phyloP scores from a whole-genome alignment of 2,113 vertebrate species.

The Gila orcuttii region DNA sequence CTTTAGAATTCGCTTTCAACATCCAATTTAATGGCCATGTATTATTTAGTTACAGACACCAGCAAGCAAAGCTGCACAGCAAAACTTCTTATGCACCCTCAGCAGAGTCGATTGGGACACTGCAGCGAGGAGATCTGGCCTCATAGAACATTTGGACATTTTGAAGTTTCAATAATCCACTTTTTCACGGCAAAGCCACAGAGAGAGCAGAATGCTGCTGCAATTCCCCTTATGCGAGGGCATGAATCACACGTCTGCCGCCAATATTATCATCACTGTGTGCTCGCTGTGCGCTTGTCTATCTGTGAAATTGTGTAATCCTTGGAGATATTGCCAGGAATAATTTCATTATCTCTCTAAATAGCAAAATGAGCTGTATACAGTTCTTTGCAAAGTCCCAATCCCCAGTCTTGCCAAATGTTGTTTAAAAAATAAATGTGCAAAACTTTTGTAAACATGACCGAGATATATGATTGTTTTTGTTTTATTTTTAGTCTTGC shows the following conservation, averaged over 20 bases:
- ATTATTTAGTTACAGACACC: slow-evolving; percentile 30
- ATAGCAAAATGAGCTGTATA: slow-evolving; percentile 57
- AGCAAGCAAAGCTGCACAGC: not conserved
- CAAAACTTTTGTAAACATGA: slow-evolving; percentile 46
- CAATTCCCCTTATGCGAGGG: slow-evolving; percentile 39
- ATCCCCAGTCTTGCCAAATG: slow-evolving; percentile 44
- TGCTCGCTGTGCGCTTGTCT: slow-evolving; percentile 55
- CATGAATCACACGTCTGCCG: slow-evolving; percentile 56
- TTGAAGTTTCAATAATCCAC: slow-evolving; percentile 53
- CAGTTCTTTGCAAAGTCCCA: slow-evolving; percentile 38
- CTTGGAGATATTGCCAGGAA: slow-evolving; percentile 56
- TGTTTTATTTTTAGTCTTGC: not conserved
- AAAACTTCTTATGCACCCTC: not conserved
- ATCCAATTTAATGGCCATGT: slow-evolving; percentile 12
- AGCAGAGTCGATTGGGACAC: not conserved
- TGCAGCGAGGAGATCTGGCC: slow-evolving; percentile 27
- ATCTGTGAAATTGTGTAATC: slow-evolving; percentile 66
- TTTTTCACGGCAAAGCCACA: slow-evolving; percentile 25
- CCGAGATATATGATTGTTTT: slow-evolving; percentile 11
- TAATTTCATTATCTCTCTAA: slow-evolving; percentile 59
- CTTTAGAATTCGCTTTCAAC: slow-evolving; percentile 19
- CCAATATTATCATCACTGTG: slow-evolving; percentile 56
- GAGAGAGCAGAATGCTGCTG: slow-evolving; percentile 37
- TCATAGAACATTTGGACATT: not conserved
- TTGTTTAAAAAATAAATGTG: slow-evolving; percentile 52